Evolutionary conservation across 1,140 invertebrate genomes (phyloP).

Genomic region (Agrilus planipennis): DNA sequence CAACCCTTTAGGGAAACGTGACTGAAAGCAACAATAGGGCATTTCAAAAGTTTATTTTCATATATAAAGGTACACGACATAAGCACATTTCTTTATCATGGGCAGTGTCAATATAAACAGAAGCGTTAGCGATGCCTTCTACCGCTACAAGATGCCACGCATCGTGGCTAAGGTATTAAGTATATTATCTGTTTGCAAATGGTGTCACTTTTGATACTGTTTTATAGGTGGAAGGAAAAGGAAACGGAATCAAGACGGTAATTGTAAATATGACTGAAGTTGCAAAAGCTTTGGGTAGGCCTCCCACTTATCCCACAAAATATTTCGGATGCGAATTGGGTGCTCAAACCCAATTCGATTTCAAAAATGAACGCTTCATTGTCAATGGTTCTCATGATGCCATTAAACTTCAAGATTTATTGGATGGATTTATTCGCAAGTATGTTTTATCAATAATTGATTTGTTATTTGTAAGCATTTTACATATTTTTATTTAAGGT

Average conservation of each 20-base stretch:
- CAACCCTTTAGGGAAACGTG: conserved; percentile 90
- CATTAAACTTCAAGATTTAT: conserved; percentile 84
- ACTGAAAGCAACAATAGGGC: conserved; percentile 40
- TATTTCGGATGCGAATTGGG: conserved; percentile 99
- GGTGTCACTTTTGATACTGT: no score
- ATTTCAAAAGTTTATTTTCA: conserved; percentile 14
- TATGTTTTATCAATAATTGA: conserved; percentile 10
- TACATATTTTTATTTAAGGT: conserved; percentile 49
- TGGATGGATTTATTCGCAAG: conserved; percentile 72
- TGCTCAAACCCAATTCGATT: conserved; percentile 96
- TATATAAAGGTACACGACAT: conserved; percentile 12
- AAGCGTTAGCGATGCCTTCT: conserved; percentile 94
- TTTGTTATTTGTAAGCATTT: no score
- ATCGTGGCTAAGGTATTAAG: conserved; percentile 79
- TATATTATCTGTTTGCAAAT: no score
- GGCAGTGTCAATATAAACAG: conserved; percentile 92
- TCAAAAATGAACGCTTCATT: conserved; percentile 98
- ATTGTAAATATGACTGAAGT: conserved; percentile 99
- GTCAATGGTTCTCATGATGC: conserved; percentile 99
- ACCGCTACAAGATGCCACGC: conserved; percentile 99
- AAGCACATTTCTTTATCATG: conserved; percentile 40
- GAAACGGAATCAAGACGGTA: conserved; percentile 99
- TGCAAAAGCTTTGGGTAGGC: conserved; percentile 92
- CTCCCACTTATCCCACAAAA: conserved; percentile 98
- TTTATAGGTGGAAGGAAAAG: conserved; percentile 82